Percentiles rank a stretch among this genome's conserved stretches.
phyloP scores from a whole-genome alignment of 2,797 vertebrate genomes.

The Pseudomugil gertrudae region DNA sequence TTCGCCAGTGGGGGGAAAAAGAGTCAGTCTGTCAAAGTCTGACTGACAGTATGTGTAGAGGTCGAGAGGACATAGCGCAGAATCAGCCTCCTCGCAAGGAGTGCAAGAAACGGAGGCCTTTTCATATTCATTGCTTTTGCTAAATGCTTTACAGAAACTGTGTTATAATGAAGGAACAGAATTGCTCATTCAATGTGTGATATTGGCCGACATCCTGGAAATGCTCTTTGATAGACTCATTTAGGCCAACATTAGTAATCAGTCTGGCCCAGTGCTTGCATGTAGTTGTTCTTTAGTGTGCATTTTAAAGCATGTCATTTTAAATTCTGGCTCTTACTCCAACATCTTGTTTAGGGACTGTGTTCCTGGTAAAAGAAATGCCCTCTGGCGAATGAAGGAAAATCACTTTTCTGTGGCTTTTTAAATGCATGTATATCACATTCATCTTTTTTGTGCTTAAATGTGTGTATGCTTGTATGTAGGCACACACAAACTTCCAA shows the following conservation, averaged over 20 bases:
- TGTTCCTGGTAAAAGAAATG: slow-evolving; percentile 47
- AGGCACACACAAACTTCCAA: slow-evolving; percentile 4
- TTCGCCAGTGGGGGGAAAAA: slow-evolving; percentile 55
- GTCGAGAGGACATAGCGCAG: slow-evolving; percentile 51
- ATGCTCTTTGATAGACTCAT: slow-evolving; percentile 72
- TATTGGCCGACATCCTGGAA: slow-evolving; percentile 61
- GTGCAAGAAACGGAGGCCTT: slow-evolving; percentile 47
- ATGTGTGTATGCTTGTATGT: slow-evolving; percentile 14
- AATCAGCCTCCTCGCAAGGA: slow-evolving; percentile 38
- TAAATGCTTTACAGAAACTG: slow-evolving; percentile 32
- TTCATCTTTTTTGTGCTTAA: slow-evolving; percentile 23
- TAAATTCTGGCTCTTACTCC: slow-evolving; percentile 60
- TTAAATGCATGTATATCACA: slow-evolving; percentile 10
- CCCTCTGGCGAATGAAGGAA: slow-evolving; percentile 37
- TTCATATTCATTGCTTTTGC: slow-evolving; percentile 43
- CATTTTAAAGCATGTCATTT: slow-evolving; percentile 68
- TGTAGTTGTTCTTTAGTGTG: slow-evolving; percentile 64
- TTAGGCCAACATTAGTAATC: slow-evolving; percentile 75
- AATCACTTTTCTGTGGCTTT: slow-evolving; percentile 5
- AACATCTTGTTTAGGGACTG: slow-evolving; percentile 62
- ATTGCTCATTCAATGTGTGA: slow-evolving; percentile 23
- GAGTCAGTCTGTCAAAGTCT: slow-evolving; percentile 59
- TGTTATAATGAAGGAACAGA: slow-evolving; percentile 35
- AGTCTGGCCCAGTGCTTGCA: slow-evolving; percentile 63
- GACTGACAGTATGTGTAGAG: slow-evolving; percentile 67